phyloP scores from a whole-genome alignment of 2,888 invertebrate genomes.

The Spatulosminthurus flaviceps region DNA sequence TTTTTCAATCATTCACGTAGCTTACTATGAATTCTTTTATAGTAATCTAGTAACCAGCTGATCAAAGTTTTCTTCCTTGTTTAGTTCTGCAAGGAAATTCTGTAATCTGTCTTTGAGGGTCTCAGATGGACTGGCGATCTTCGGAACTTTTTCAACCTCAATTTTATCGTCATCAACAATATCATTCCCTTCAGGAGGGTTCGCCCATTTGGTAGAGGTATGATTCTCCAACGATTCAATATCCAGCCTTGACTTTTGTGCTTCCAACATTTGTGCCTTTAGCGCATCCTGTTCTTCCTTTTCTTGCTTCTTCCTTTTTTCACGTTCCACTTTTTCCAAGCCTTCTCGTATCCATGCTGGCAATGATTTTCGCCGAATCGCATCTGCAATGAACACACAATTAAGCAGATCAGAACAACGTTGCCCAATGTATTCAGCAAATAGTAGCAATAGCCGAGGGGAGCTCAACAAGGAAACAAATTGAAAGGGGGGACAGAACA shows the following conservation, averaged over 20 bases:
- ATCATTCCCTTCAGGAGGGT: slow-evolving; percentile 51
- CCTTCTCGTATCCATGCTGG: slow-evolving; percentile 99
- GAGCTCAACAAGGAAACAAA: no score
- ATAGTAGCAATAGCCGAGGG: no score
- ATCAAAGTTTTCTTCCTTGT: slow-evolving; percentile 38
- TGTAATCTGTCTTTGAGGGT: slow-evolving; percentile 24
- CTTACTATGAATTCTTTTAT: not conserved
- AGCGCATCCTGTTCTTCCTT: slow-evolving; percentile 76
- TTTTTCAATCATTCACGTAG: no score
- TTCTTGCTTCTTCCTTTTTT: slow-evolving; percentile 87
- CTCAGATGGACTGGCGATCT: not conserved
- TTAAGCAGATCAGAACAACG: no score
- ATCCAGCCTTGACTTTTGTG: slow-evolving; percentile 45
- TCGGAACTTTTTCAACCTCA: slow-evolving; percentile 7
- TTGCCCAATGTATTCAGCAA: no score
- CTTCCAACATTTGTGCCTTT: slow-evolving; percentile 68
- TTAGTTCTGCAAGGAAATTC: slow-evolving; percentile 22
- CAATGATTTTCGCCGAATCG: slow-evolving; percentile 85
- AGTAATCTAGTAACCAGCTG: slow-evolving; percentile 16
- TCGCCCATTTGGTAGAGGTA: slow-evolving; percentile 56
- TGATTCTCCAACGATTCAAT: slow-evolving; percentile 69
- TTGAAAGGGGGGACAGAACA: no score
- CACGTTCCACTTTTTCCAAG: slow-evolving; percentile 96
- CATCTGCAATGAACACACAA: no score
- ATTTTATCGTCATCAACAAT: slow-evolving; percentile 40